Evolutionary conservation across 2,888 invertebrate species (phyloP).

Genomic region (Oxycera nigricornis): DNA sequence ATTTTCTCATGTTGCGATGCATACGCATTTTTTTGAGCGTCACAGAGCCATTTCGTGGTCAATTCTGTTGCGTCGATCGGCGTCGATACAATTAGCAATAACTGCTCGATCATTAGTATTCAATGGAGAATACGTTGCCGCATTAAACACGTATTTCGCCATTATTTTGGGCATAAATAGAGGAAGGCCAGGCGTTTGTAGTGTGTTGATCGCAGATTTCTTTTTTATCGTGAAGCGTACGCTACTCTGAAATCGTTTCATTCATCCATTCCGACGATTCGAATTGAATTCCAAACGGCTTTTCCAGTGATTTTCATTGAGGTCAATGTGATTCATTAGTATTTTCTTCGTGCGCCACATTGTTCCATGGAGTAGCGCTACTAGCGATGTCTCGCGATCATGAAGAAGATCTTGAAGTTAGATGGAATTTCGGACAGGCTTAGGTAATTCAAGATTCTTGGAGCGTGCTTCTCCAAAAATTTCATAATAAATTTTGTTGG

Average conservation of each 20-base stretch:
- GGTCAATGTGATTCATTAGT: background rate
- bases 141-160: background rate
- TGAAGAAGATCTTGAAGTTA: background rate
- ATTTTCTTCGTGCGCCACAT: background rate
- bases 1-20: background rate
- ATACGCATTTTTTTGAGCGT: background rate
- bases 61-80: background rate
- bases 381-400: background rate
- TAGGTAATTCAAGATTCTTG: background rate
- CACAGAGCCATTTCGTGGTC: background rate
- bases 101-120: background rate
- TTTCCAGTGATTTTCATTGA: constrained; percentile 9
- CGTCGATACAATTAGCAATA: background rate
- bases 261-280: constrained; percentile 12
- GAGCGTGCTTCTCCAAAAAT: background rate
- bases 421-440: background rate
- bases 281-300: background rate
- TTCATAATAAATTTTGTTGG: background rate
- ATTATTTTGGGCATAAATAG: constrained; percentile 1
- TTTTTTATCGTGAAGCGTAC: background rate
- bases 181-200: background rate
- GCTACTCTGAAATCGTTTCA: background rate
- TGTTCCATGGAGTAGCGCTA: background rate
- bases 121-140: background rate
- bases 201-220: background rate